These are phyloP conservation scores for Sebastes variabilis DNA, from an alignment of 2,797 vertebrate genomes.

Conservation along the genomic window DNA sequence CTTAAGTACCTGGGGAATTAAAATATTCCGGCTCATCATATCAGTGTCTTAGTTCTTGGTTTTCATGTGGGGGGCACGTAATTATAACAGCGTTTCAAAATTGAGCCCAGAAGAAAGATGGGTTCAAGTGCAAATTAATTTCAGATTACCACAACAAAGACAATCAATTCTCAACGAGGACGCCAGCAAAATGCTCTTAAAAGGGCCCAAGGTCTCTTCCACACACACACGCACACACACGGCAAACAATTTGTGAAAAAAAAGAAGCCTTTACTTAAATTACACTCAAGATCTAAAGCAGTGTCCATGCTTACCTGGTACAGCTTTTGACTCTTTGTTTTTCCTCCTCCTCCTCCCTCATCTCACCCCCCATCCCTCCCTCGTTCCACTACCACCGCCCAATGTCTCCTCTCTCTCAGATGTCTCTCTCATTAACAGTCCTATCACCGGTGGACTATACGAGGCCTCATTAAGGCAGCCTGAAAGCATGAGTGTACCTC, in stretches of 20 bases:
- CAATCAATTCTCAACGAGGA: conserved; percentile 92
- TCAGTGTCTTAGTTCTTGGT: conserved; percentile 90
- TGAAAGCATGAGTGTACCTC: conserved; percentile 64
- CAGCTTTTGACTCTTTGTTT: conserved; percentile 38
- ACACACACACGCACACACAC: not conserved
- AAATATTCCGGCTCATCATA: conserved; percentile 92
- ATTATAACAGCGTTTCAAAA: conserved; percentile 96
- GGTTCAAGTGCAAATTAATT: conserved; percentile 99
- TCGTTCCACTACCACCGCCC: conserved; percentile 29
- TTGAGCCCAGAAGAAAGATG: conserved; percentile 98
- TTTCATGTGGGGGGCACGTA: conserved; percentile 90
- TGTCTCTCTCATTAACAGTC: conserved; percentile 79
- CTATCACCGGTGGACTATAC: conserved; percentile 63
- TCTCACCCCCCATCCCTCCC: not conserved
- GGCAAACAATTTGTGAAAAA: conserved; percentile 62
- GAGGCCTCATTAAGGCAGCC: conserved; percentile 77
- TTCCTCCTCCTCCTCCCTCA: conserved; percentile 6
- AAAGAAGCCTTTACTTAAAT: conserved; percentile 89
- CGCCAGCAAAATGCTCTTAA: conserved; percentile 90
- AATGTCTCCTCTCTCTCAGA: conserved; percentile 56
- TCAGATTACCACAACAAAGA: conserved; percentile 99
- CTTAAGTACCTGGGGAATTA: conserved; percentile 93
- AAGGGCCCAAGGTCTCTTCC: conserved; percentile 87
- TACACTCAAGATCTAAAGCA: conserved; percentile 87
- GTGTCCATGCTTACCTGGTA: conserved; percentile 81